A percentile compares a stretch with the other conserved stretches of the same genome.
Conservation (phyloP, 2,797 vertebrate species). For the Xiphophorus birchmanni region DNA sequence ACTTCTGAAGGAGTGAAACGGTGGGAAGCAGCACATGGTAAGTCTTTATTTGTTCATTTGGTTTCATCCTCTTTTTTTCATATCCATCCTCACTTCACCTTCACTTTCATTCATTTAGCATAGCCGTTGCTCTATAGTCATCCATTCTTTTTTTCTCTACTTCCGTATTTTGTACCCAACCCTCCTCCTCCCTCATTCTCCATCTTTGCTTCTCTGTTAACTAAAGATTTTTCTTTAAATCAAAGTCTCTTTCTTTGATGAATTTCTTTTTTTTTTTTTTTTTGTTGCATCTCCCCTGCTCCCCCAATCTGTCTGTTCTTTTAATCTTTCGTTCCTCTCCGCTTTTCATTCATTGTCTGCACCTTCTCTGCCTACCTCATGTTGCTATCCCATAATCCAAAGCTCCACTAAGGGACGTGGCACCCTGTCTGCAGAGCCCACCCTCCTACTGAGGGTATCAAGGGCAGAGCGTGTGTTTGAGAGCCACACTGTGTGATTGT, state of each 20-base stretch:
- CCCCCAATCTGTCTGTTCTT: neutral
- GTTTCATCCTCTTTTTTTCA: neutral
- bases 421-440: slow-evolving; percentile 44
- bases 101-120: neutral
- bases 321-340: neutral
- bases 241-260: neutral
- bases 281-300: neutral
- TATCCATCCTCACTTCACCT: neutral
- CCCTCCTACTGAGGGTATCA: slow-evolving; percentile 54
- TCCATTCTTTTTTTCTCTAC: neutral
- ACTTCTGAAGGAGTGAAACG: slow-evolving; percentile 26
- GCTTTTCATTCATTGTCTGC: neutral
- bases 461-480: slow-evolving; percentile 34
- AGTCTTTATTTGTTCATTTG: slow-evolving; percentile 36
- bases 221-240: neutral
- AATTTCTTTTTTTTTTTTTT: neutral
- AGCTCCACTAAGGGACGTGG: slow-evolving; percentile 50
- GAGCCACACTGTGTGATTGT: slow-evolving; percentile 1
- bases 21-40: slow-evolving; percentile 53
- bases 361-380: slow-evolving; percentile 35
- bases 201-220: neutral
- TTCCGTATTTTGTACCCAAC: neutral
- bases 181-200: neutral
- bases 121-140: neutral
- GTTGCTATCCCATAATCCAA: slow-evolving; percentile 68